Conservation (phyloP, 2,797 vertebrate species). For the Sebastes variabilis region DNA sequence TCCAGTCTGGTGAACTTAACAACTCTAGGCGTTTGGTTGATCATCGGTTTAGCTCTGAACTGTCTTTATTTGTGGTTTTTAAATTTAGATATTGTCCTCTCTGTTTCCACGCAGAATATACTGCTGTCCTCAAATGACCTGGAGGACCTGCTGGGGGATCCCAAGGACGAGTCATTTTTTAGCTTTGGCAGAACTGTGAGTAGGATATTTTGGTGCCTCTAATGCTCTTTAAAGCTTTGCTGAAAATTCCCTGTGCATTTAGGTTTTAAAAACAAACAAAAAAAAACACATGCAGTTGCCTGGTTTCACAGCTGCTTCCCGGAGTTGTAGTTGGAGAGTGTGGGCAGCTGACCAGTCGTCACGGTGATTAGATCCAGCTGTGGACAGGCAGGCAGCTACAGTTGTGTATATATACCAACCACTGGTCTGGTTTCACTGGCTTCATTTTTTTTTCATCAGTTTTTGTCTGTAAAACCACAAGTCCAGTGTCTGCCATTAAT, state of each 20-base stretch:
- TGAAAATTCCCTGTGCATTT: neutral
- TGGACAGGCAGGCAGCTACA: slow-evolving; percentile 7
- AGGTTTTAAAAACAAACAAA: neutral
- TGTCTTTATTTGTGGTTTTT: slow-evolving; percentile 12
- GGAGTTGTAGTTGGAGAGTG: neutral
- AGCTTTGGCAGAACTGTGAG: slow-evolving; percentile 63
- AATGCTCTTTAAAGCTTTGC: neutral
- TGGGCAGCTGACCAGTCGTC: slow-evolving; percentile 36
- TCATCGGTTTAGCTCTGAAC: slow-evolving; percentile 1
- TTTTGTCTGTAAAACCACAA: slow-evolving; percentile 24
- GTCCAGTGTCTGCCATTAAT: slow-evolving; percentile 49
- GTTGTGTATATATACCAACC: neutral
- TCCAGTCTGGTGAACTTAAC: slow-evolving; percentile 48
- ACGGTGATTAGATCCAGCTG: slow-evolving; percentile 44
- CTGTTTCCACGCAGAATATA: slow-evolving; percentile 63
- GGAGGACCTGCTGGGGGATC: slow-evolving; percentile 67
- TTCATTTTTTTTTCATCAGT: slow-evolving; percentile 13
- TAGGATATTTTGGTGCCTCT: slow-evolving; percentile 11
- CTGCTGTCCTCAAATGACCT: slow-evolving; percentile 82
- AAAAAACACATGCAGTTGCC: neutral
- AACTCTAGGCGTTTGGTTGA: slow-evolving; percentile 24
- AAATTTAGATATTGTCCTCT: neutral
- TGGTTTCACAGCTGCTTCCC: slow-evolving; percentile 21
- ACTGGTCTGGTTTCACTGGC: slow-evolving; percentile 33
- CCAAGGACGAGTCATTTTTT: slow-evolving; percentile 35